Evolutionary conservation across 1,140 invertebrate species (phyloP), one percentile per base, ranked within the genome.

Genomic region (Aphelenchoides besseyi): DNA sequence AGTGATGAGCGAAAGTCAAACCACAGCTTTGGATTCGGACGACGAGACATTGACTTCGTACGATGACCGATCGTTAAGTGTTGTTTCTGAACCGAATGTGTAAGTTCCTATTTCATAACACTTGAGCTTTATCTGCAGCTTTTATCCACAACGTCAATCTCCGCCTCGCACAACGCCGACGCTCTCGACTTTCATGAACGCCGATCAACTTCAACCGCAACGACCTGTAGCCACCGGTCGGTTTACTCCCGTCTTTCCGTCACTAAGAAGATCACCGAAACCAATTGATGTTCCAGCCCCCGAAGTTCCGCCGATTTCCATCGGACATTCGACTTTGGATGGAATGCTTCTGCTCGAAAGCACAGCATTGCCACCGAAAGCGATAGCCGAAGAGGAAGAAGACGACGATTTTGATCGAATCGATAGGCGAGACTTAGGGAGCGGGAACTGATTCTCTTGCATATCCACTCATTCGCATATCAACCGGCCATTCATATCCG

Each of bases 51-150:
- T 59, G 5, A 59, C 55, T 29, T 5, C 55, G 5, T 59, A 59
- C 18, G 55, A 59, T 33, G 55, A 59, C 18, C 55, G 55, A 59
- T 23, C 55, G 55, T 18, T 59, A 23, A 59, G 55, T 33, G 55
- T 59, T 8, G 18, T 59, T 33, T 59, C 55, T 5, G 55, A 5
- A 33, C 5, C 55, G 18, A 59, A 8, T 33, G 18, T 5, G 55
- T 59, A 59, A 59, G 5, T 59, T 23, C 16, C 18, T 29, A 59
- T 59, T 59, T 59, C 55, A 8, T 59, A 8, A 41, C 37, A 8
- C n/a, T 41, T 41, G n/a, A 41, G n/a, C 5, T 41, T 5, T 59
- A 23, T 33, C 23, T 59, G 5, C 5, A 59, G 55, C 5, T 18
- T 18, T 5, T 59, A 8, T 5, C 5, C 55, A 23, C 18, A 5